Base-by-base conservation (phyloP, 2,888 invertebrate genomes). In the Sylvicola cinctus region DNA sequence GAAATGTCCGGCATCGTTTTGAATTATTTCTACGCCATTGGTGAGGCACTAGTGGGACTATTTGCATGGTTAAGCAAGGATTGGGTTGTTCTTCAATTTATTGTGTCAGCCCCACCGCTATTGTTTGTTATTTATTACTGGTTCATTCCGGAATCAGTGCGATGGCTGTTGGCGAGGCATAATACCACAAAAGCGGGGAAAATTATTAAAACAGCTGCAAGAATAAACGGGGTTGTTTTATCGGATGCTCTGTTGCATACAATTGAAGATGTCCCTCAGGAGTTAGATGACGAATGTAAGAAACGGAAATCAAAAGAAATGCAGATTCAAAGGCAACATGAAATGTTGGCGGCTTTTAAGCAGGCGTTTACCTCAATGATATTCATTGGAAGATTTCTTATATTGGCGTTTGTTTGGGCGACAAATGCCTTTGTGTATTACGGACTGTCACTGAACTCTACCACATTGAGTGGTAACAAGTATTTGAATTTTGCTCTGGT, bases 391-490 rank as follows among this genome's bases (percentile, higher is more conserved):
- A 49, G 68, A 36, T 63, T 63, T 41, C 32, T 49, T 3, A 54
- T 61, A 17, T 49, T 66, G 35, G 50, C 63, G 30, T 59, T 58
- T 40, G 60, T 65, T 33, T 68, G 54, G 72, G 61, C 65, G 15
- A 65, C 72, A 3, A 73, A 69, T 46, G 68, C 72, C 1, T 70
- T 74, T 38, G 70, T 75, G 3, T 76, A 66, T 45, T 76, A 74
- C 45, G 76, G 75, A 2, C 54, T 76, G 17, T 72, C 73, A 0
- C 52, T 75, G 16, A 74, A 71, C 47, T 65, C 74, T 1, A 71
- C 70, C 1, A 66, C 63, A 32, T 58, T 76, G 38, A 67, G 68
- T 36, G 74, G 74, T 10, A 67, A 74, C 46, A 72, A 73, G 49
- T 74, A 74, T 47, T 39, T 70, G 2, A 76, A 74, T 51, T 76